These are phyloP conservation scores for Forficula auricularia DNA, from an alignment of 1,140 invertebrate species.

Conservation along the genomic window DNA sequence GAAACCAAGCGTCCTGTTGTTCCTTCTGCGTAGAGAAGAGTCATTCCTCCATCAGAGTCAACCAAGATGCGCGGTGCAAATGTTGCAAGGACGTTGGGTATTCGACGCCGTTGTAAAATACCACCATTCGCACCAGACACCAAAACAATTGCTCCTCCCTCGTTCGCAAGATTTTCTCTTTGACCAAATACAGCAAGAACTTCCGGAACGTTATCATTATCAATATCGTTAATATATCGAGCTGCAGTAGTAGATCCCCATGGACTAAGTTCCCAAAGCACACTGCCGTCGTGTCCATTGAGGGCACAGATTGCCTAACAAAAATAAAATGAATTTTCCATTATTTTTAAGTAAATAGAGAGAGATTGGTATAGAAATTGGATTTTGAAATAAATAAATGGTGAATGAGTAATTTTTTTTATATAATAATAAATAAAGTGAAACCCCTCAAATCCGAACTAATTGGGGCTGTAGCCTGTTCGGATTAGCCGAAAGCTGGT, in stretches of 20 bases:
- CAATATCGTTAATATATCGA: slow-evolving; percentile 50
- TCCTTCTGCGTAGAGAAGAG: background rate
- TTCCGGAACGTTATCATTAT: slow-evolving; percentile 53
- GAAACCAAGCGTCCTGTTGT: background rate
- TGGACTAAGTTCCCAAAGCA: slow-evolving; percentile 45
- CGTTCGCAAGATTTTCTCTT: no score
- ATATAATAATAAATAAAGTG: no score
- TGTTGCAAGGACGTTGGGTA: no score
- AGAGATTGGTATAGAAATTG: slow-evolving; percentile 15
- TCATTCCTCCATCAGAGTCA: background rate
- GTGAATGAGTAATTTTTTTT: no score
- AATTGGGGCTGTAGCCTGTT: no score
- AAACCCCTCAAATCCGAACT: no score
- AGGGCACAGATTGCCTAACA: slow-evolving; percentile 44
- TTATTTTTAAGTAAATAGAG: slow-evolving; percentile 33
- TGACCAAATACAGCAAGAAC: slow-evolving; percentile 36
- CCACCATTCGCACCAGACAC: no score
- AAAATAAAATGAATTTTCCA: slow-evolving; percentile 24
- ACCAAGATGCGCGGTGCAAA: no score
- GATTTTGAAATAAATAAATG: no score
- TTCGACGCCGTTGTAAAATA: no score
- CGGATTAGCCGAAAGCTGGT: no score
- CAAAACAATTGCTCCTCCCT: no score
- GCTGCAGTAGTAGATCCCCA: slow-evolving; percentile 34
- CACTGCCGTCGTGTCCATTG: slow-evolving; percentile 43